These are phyloP conservation scores for Acromyrmex charruanus DNA, from an alignment of 1,140 invertebrate genomes.

Conservation along the genomic window DNA sequence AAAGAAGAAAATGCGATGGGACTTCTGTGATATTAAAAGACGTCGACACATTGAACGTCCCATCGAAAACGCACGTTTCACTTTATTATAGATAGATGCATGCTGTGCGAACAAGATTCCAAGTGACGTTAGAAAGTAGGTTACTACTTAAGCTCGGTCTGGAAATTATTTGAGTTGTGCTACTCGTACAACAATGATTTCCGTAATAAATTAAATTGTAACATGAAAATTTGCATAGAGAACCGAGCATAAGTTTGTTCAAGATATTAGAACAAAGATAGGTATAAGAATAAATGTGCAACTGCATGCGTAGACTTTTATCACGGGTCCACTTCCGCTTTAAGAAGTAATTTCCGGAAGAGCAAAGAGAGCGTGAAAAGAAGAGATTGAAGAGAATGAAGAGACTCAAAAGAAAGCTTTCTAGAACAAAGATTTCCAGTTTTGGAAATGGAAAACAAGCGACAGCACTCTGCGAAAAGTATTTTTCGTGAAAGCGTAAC, in stretches of 20 bases:
- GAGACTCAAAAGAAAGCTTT: slow-evolving; percentile 53
- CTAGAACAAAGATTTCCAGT: slow-evolving; percentile 33
- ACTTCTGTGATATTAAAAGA: not conserved
- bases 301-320: slow-evolving; percentile 67
- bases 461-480: slow-evolving; percentile 33
- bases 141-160: slow-evolving; percentile 72
- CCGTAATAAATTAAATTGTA: slow-evolving; percentile 41
- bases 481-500: slow-evolving; percentile 48
- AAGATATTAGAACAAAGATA: slow-evolving; percentile 65
- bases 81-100: slow-evolving; percentile 67
- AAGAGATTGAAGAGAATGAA: slow-evolving; percentile 41
- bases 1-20: not conserved
- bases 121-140: slow-evolving; percentile 74
- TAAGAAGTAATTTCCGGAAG: slow-evolving; percentile 40
- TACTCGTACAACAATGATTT: slow-evolving; percentile 22
- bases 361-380: not conserved
- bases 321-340: slow-evolving; percentile 73
- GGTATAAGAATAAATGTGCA: slow-evolving; percentile 68
- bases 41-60: slow-evolving; percentile 6
- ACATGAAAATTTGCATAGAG: not conserved
- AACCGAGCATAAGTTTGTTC: slow-evolving; percentile 59
- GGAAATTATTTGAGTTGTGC: slow-evolving; percentile 19
- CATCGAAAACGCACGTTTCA: slow-evolving; percentile 44
- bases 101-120: slow-evolving; percentile 76
- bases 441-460: slow-evolving; percentile 31